These are phyloP conservation scores for Eumacrocentrus americanus DNA, from an alignment of 2,888 invertebrate genomes.

Conservation along the genomic window DNA sequence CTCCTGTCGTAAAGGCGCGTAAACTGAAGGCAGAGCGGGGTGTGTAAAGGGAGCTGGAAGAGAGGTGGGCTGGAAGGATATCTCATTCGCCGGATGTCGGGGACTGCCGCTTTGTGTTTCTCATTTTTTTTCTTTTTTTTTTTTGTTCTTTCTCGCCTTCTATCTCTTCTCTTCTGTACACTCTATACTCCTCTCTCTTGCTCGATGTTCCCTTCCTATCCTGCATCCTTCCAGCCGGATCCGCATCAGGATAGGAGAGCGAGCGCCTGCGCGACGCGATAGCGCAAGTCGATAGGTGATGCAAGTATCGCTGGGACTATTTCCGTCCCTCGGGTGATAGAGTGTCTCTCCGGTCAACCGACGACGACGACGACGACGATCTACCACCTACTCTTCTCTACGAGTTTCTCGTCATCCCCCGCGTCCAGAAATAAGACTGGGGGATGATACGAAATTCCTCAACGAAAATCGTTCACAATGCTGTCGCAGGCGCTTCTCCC, in stretches of 20 bases:
- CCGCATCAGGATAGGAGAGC: background rate
- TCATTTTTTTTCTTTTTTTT: slow-evolving; percentile 3
- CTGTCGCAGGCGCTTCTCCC: slow-evolving; percentile 20
- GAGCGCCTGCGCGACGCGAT: slow-evolving; percentile 17
- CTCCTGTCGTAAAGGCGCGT: slow-evolving; percentile 24
- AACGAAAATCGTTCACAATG: slow-evolving; percentile 22
- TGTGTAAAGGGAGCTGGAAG: background rate
- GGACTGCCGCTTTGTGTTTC: slow-evolving; percentile 14
- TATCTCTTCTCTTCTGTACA: background rate
- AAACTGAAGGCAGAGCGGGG: background rate
- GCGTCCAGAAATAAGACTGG: too few species aligned
- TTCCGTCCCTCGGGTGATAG: slow-evolving; percentile 24
- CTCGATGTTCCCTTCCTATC: too few species aligned
- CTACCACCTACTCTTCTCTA: background rate
- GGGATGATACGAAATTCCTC: slow-evolving; percentile 2
- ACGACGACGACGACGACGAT: slow-evolving; percentile 8
- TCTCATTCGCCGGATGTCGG: slow-evolving; percentile 31
- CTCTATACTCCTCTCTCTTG: background rate
- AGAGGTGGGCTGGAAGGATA: slow-evolving; percentile 16
- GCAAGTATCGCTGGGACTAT: slow-evolving; percentile 25
- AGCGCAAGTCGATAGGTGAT: slow-evolving; percentile 24
- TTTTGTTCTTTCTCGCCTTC: slow-evolving; percentile 2
- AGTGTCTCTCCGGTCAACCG: slow-evolving; percentile 22
- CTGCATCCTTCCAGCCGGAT: slow-evolving; percentile 15
- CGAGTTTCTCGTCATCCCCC: too few species aligned